Conservation (phyloP, 2,888 invertebrate species). For the Pristionchus mayeri region DNA sequence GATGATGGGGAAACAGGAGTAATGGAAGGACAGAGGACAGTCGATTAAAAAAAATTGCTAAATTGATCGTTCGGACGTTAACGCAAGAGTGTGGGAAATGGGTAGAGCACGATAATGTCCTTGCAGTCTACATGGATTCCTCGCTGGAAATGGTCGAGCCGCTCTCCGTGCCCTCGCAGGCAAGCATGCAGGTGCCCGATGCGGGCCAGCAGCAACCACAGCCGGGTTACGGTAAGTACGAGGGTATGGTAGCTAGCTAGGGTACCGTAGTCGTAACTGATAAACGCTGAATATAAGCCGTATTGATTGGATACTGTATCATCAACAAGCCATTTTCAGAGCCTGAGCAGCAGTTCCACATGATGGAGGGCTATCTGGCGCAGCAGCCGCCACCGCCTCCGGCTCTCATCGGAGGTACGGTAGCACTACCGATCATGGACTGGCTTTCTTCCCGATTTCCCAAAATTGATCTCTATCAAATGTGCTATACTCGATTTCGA, state of each 20-base stretch:
- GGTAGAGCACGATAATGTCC: not conserved
- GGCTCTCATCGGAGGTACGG: not conserved
- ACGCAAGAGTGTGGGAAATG: not conserved
- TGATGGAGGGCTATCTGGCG: not conserved
- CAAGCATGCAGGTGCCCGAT: not conserved
- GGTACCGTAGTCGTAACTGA: not conserved
- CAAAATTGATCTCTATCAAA: not conserved
- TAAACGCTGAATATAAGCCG: too few species aligned
- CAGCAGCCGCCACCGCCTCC: not conserved
- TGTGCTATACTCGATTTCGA: not conserved
- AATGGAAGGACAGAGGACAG: not conserved
- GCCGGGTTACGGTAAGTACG: not conserved
- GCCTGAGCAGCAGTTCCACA: conserved; percentile 25
- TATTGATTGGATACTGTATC: not conserved
- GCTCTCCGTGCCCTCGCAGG: not conserved
- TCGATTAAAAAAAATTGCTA: too few species aligned
- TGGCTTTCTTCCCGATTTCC: not conserved
- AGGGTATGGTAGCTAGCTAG: not conserved
- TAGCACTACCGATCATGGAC: not conserved
- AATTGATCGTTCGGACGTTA: not conserved
- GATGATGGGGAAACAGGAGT: not conserved
- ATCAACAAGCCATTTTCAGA: not conserved
- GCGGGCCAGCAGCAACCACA: not conserved
- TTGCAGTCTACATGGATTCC: not conserved
- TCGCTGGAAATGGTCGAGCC: conserved; percentile 16